phyloP scores from a whole-genome alignment of 1,140 invertebrate species.

The Heliconius hewitsoni region DNA sequence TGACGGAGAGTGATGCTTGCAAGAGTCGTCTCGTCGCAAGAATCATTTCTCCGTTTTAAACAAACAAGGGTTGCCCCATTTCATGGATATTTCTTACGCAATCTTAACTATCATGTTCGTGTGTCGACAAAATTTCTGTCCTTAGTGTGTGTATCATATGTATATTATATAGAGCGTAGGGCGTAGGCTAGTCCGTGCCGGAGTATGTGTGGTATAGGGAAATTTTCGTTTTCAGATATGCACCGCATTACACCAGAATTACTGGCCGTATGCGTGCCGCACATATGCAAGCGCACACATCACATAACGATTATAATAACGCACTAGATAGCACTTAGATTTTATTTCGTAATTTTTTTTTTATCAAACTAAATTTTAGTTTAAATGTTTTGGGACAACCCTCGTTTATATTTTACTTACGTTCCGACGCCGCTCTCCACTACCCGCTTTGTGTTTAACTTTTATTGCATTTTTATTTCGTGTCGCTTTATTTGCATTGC shows the following conservation, averaged over 20 bases:
- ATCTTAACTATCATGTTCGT: slow-evolving; percentile 80
- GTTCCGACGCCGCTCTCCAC: slow-evolving; percentile 75
- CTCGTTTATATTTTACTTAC: slow-evolving; percentile 74
- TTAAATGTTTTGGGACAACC: slow-evolving; percentile 81
- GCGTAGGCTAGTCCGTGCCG: slow-evolving; percentile 65
- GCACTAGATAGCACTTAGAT: slow-evolving; percentile 81
- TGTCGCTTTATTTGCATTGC: slow-evolving; percentile 24
- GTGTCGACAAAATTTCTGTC: slow-evolving; percentile 77
- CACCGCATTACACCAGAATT: slow-evolving; percentile 81
- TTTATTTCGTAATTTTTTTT: slow-evolving; percentile 59
- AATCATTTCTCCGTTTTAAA: slow-evolving; percentile 52
- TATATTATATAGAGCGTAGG: slow-evolving; percentile 46
- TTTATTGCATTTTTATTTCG: slow-evolving; percentile 29
- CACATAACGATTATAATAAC: slow-evolving; percentile 77
- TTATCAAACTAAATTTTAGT: slow-evolving; percentile 70
- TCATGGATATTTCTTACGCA: slow-evolving; percentile 77
- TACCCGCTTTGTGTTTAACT: slow-evolving; percentile 65
- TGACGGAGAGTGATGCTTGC: slow-evolving; percentile 48
- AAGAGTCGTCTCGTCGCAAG: slow-evolving; percentile 41
- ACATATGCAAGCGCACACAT: slow-evolving; percentile 81
- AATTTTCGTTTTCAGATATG: slow-evolving; percentile 82
- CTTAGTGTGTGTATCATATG: slow-evolving; percentile 71
- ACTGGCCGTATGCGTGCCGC: slow-evolving; percentile 81
- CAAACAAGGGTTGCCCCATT: slow-evolving; percentile 81
- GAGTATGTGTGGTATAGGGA: slow-evolving; percentile 81